A percentile compares a stretch with the other conserved stretches of the same genome.
Conservation (phyloP, 2,113 vertebrate species). For the Suricata suricatta region DNA sequence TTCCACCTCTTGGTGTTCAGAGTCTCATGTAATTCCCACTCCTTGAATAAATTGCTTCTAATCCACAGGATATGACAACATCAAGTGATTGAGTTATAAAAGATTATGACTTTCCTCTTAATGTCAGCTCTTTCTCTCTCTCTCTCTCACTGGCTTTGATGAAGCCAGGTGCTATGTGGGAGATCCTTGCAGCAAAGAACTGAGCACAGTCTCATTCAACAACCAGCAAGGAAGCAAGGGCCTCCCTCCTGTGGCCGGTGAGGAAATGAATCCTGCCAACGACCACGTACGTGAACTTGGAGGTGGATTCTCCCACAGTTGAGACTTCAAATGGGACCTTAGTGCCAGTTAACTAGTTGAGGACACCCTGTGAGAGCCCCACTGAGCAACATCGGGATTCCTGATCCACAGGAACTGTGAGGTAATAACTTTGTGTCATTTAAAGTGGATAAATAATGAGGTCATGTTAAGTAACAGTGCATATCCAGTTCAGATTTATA, state of each 20-base stretch:
- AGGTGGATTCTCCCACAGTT: not conserved
- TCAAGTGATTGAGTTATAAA: not conserved
- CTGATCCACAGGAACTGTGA: not conserved
- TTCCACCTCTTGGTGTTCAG: not conserved
- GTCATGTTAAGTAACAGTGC: not conserved
- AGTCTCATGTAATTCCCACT: not conserved
- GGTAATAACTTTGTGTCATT: not conserved
- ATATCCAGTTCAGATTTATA: not conserved
- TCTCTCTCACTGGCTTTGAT: not conserved
- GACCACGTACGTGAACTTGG: not conserved
- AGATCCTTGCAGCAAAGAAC: not conserved
- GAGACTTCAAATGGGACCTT: not conserved
- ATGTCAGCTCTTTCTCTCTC: not conserved
- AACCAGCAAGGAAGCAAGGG: not conserved
- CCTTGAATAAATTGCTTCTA: not conserved
- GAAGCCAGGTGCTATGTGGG: not conserved
- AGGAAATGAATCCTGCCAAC: not conserved
- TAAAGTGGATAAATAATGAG: not conserved
- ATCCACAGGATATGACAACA: not conserved
- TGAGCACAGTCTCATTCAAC: not conserved
- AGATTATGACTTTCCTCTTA: not conserved
- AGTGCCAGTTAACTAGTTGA: not conserved
- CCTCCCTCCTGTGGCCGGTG: not conserved
- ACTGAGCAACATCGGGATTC: too few relatives aligned
- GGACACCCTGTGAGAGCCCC: too few relatives aligned